Evolutionary conservation across 2,113 vertebrate genomes (phyloP).

Genomic region (Pituophis catenifer): DNA sequence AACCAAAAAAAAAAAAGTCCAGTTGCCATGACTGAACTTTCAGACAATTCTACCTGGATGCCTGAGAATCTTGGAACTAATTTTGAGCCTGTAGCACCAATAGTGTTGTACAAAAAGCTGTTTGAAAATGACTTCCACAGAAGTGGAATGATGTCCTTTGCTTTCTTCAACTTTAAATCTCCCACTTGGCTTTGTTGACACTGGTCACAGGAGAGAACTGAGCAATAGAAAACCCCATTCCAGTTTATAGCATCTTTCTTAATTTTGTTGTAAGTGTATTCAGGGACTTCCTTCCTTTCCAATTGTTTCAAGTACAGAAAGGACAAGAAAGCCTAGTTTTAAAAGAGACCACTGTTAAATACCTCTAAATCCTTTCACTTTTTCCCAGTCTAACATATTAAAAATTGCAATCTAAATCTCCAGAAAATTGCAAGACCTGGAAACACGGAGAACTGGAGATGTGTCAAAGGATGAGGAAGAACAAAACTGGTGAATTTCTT

Average conservation of each 20-base stretch:
- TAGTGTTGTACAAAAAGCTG: not conserved
- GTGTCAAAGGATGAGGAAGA: not conserved
- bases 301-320: no score
- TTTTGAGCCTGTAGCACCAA: not conserved
- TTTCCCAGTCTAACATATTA: not conserved
- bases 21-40: no score
- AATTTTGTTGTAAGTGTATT: no score
- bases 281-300: no score
- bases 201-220: no score
- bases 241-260: no score
- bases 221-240: no score
- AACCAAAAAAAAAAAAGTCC: no score
- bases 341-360: not conserved
- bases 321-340: no score
- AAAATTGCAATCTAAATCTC: not conserved
- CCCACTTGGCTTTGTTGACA: not conserved
- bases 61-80: not conserved
- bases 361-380: not conserved
- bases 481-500: not conserved
- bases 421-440: not conserved
- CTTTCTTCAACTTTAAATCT: not conserved
- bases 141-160: not conserved
- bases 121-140: not conserved
- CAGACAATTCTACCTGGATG: no score
- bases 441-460: not conserved